phyloP scores from a whole-genome alignment of 2,888 invertebrate species.

The Drosophila subquinaria region DNA sequence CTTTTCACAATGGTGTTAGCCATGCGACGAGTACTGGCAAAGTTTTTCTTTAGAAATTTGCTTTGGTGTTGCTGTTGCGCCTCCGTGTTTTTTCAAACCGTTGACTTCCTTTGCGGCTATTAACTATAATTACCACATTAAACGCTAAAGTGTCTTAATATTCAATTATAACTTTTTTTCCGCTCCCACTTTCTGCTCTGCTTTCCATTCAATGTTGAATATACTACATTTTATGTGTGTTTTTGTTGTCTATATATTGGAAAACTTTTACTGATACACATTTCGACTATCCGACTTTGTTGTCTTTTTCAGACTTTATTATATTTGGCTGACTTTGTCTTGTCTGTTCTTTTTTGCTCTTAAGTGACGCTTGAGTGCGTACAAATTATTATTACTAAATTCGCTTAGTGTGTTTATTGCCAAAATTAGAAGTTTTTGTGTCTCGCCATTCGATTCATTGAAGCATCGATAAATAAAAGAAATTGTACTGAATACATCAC shows the following conservation, averaged over 20 bases:
- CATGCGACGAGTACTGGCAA: slow-evolving; percentile 15
- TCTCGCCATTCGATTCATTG: slow-evolving; percentile 22
- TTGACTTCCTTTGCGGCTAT: slow-evolving; percentile 73
- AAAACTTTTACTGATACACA: slow-evolving; percentile 60
- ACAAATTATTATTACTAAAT: slow-evolving; percentile 75
- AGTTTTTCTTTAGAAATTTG: slow-evolving; percentile 49
- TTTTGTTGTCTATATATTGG: slow-evolving; percentile 52
- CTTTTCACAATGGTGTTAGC: slow-evolving; percentile 39
- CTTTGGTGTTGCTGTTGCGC: slow-evolving; percentile 31
- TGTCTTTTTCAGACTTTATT: slow-evolving; percentile 17
- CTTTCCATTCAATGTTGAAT: slow-evolving; percentile 15
- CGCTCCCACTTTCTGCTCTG: neutral
- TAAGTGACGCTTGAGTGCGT: slow-evolving; percentile 70
- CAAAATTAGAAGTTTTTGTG: slow-evolving; percentile 30
- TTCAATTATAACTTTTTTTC: slow-evolving; percentile 79
- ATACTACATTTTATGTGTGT: slow-evolving; percentile 51
- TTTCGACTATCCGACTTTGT: slow-evolving; percentile 11
- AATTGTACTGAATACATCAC: slow-evolving; percentile 40
- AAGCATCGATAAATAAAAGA: slow-evolving; percentile 63
- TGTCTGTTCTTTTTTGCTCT: slow-evolving; percentile 24
- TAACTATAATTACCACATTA: slow-evolving; percentile 82
- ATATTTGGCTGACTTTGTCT: slow-evolving; percentile 23
- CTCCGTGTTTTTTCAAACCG: slow-evolving; percentile 53
- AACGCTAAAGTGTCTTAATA: slow-evolving; percentile 82
- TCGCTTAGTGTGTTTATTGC: slow-evolving; percentile 71